These are phyloP conservation scores for Sebastes diploproa DNA, from an alignment of 2,797 vertebrate genomes.

Conservation along the genomic window DNA sequence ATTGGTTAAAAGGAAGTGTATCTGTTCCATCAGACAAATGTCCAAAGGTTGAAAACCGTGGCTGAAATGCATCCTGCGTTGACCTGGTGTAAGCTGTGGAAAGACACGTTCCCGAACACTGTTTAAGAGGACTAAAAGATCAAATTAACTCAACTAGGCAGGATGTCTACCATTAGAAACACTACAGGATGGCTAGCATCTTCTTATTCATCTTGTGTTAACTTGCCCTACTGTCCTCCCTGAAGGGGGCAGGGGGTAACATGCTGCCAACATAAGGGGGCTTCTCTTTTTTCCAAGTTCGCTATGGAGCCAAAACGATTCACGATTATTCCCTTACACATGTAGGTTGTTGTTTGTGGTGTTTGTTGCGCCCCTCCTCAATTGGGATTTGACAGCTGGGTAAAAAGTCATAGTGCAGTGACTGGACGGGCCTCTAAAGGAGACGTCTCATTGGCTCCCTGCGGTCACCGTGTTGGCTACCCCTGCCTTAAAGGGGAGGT, in stretches of 20 bases:
- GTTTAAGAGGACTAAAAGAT: neutral
- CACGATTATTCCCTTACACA: too few species aligned
- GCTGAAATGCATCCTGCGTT: neutral
- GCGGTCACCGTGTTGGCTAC: too few species aligned
- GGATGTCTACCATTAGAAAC: neutral
- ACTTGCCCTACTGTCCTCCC: neutral
- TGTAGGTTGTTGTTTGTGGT: too few species aligned
- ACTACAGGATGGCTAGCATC: neutral
- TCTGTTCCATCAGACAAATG: neutral
- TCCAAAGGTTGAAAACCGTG: neutral
- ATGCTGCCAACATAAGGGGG: neutral
- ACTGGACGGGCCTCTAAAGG: too few species aligned
- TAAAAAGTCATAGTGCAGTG: too few species aligned
- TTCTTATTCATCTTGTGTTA: neutral
- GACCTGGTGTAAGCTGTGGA: too few species aligned
- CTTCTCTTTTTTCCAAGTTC: neutral
- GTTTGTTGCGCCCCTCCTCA: too few species aligned
- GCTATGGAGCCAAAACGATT: neutral
- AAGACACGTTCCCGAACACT: too few species aligned
- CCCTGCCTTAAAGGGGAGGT: neutral
- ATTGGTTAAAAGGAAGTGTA: neutral
- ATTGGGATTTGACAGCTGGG: accelerated
- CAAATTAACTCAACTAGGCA: neutral
- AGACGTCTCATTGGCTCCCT: too few species aligned
- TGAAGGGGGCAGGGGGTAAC: neutral